phyloP scores from a whole-genome alignment of 37 sponge, comb jelly and placozoan genomes.

The Cliona cf. orientalis region DNA sequence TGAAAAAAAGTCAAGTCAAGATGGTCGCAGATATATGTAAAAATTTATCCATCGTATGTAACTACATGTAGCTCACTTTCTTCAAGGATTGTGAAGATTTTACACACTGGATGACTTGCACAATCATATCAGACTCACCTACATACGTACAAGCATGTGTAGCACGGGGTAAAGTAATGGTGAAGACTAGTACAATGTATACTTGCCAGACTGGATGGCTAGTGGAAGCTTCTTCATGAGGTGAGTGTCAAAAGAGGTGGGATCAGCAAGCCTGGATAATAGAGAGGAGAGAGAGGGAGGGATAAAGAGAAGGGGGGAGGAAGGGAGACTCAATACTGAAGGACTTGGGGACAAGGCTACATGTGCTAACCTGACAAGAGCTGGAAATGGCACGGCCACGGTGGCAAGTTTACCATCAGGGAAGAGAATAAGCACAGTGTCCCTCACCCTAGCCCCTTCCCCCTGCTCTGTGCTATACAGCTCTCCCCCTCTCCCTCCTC shows the following conservation, averaged over 20 bases:
- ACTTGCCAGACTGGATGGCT: conserved; percentile 32
- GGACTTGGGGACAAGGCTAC: not conserved
- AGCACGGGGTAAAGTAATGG: not conserved
- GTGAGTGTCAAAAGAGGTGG: conserved; percentile 43
- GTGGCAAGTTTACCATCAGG: conserved; percentile 51
- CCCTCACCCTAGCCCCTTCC: not conserved
- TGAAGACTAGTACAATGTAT: not conserved
- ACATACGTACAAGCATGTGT: not conserved
- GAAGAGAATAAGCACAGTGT: conserved; percentile 29
- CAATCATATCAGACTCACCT: not conserved
- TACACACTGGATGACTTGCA: not conserved
- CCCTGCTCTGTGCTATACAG: not conserved
- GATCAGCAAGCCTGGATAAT: conserved; percentile 19
- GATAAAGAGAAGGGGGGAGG: conserved; percentile 16
- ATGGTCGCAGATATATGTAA: no score
- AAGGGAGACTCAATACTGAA: not conserved
- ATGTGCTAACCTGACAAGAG: conserved; percentile 28
- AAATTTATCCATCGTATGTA: no score
- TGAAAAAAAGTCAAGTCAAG: no score
- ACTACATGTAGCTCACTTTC: not conserved
- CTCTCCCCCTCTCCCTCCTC: not conserved
- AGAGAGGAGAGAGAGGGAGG: conserved; percentile 10
- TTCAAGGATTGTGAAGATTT: not conserved
- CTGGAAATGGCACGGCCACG: conserved; percentile 51
- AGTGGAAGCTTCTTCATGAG: conserved; percentile 40